Base-by-base conservation (phyloP, 2,797 vertebrate species). In the Gymnothorax javanicus region DNA sequence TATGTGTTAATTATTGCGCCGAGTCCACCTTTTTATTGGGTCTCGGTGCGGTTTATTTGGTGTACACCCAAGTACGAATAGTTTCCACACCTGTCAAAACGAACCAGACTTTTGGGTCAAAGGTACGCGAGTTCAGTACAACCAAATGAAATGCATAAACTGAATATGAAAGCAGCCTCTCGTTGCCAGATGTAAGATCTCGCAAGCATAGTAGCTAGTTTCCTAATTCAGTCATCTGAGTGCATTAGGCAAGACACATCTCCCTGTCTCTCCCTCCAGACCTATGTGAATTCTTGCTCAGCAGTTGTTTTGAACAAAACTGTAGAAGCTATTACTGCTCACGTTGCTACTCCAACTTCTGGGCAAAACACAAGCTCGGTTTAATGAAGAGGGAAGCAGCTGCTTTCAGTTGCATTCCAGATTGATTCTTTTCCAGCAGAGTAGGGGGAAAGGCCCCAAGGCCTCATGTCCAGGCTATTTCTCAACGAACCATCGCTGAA, bases 381-480 rank as follows among this genome's bases (percentile, higher is more conserved):
- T 83, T 60, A 60, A 83, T 83, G 82, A 83, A 83, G 54, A 58
- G 82, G 23, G 25, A 58, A 58, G n/a, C 54, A 58, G 25, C 59
- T 83, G 27, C 58, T 60, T 62, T 60, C 82, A 33, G 27, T 33
- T 77, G 33, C 73, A 17, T 52, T 77, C 73, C 33, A 83, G 82
- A 43, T 83, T 83, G 82, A 60, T 83, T 43, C 82, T 62, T 20
- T 17, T 33, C 58, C 58, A 83, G 82, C 57, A 58, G 27, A 50
- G 82, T 43, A 62, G 56, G 27, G 82, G 58, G 23, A 83, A 83
- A 43, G 82, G 54, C 59, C 54, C 57, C 58, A 62, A 13, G 57
- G 58, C 58, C 82, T 11, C 57, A 33, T 62, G 56, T 59, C 82
- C 25, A 25, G 8, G 60, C 82, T 27, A 33, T 60, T 59, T 43